Evolutionary conservation across 2,113 vertebrate species (phyloP), one percentile per base, ranked within the genome.

Genomic region (Fulmarus glacialis): DNA sequence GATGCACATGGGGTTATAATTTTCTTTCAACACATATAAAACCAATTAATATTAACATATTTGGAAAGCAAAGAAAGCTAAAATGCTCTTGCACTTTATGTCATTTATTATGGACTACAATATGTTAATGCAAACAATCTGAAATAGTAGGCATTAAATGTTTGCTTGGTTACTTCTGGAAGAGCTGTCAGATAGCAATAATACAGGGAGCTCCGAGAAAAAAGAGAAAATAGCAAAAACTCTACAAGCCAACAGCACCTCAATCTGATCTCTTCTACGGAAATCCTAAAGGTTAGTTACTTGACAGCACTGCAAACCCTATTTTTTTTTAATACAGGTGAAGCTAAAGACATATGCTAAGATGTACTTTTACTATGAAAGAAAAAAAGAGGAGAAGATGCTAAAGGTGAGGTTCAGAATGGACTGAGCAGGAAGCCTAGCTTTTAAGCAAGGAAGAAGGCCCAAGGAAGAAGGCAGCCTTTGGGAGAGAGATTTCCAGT

Each of bases 401-500:
- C 59, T 63, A 63, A 55, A 87, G 29, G 14, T 74, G 53, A 91
- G 8, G 11, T 91, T 95, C 68, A 87, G 68, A 93, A 83, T 67
- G 55, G 47, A 73, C 48, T 45, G 71, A 92, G 53, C 62, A 82
- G n/a, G 42, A 84, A 84, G 64, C 63, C 95, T 84, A 87, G 87
- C 47, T 94, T 96, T 93, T 63, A 96, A 96, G 93, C 93, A 96
- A n/a, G n/a, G n/a, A n/a, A n/a, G n/a, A n/a, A n/a, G n/a, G 72
- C 94, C 87, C 91, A 93, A 91, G 87, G 83, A 94, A 94, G 93
- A 95, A 94, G 93, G 94, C 89, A 96, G 73, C 47, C 94, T 97
- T 97, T 96, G 96, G 91, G 87, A 97, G 87, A 94, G 87, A 96
- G 93, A 89, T 95, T 95, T 95, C 81, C 91, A 96, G 56, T 87